Evolutionary conservation across 2,797 vertebrate genomes (phyloP), one percentile per base, ranked within the genome.

Genomic region (Sebastiscus tertius): DNA sequence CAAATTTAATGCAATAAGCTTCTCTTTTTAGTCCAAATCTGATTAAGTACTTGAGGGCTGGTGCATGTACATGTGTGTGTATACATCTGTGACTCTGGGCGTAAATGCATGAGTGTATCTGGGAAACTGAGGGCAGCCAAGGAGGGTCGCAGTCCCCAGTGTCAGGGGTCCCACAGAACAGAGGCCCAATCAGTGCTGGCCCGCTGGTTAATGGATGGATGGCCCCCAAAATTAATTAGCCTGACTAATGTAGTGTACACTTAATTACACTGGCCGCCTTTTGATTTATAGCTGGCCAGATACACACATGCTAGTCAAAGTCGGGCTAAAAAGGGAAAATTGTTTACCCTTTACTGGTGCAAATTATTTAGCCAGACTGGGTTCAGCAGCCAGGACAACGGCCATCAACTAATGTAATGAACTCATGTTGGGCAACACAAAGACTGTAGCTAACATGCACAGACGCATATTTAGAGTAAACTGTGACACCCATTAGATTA

Each of bases 201-300:
- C 95, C 94, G 79, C 90, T 90, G 93, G 94, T 94, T 96, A 95
- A 96, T 94, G 95, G 94, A 96, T 96, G 89, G 94, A 96, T 94
- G 93, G 92, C 87, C 92, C 90, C 93, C 88, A 81, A 52, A 94
- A 95, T 96, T 94, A 92, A 95, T 97, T 96, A 96, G 96, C 95
- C 95, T 96, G 96, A 96, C 96, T 96, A 96, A 96, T 96, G 95
- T 96, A 96, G 94, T 96, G 95, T 96, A 95, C 94, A 96, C 95
- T 95, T 96, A 96, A 96, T 96, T 96, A 95, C 93, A 90, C 94
- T 82, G 91, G 85, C 91, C 74, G 93, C 83, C 92, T 94, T 96
- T 96, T 96, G 95, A 96, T 96, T 96, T 95, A 96, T 96, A 93
- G 95, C 87, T 68, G 84, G 92, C 91, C 85, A 89, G 89, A 93